Evolutionary conservation across 2,113 vertebrate species (phyloP).

Genomic region (Oostethus manadensis): DNA sequence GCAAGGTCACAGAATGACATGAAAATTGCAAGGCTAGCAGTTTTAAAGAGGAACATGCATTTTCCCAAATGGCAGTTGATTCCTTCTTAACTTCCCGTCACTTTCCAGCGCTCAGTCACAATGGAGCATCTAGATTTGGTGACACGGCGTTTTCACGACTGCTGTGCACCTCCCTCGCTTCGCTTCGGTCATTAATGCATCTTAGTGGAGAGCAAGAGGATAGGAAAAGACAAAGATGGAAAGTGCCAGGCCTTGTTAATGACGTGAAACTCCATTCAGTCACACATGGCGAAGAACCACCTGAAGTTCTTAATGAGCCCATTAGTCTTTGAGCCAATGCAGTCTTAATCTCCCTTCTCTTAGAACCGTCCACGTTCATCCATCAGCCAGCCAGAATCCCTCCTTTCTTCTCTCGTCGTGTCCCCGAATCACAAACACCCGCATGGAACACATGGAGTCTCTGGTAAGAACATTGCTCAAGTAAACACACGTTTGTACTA

Average conservation of each 20-base stretch:
- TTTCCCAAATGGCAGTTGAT: not conserved
- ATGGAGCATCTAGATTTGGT: conserved; percentile 1
- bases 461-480: too few species aligned
- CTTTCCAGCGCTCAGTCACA: conserved; percentile 2
- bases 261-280: conserved; percentile 71
- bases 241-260: conserved; percentile 66
- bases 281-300: conserved; percentile 70
- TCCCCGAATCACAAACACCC: not conserved
- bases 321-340: conserved; percentile 67
- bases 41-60: not conserved
- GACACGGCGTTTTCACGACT: conserved; percentile 11
- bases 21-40: too few species aligned
- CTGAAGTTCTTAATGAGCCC: conserved; percentile 67
- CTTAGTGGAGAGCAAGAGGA: conserved; percentile 16
- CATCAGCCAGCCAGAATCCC: conserved; percentile 58
- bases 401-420: conserved; percentile 20
- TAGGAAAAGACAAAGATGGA: conserved; percentile 34
- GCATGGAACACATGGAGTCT: not conserved
- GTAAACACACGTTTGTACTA: too few species aligned
- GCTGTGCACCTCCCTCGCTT: conserved; percentile 17
- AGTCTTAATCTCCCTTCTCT: conserved; percentile 38
- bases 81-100: not conserved
- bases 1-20: too few species aligned
- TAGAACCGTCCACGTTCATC: conserved; percentile 47
- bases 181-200: conserved; percentile 31